Evolutionary conservation across 2,888 invertebrate species (phyloP).

Genomic region (Lordiphosa andalusiaca): DNA sequence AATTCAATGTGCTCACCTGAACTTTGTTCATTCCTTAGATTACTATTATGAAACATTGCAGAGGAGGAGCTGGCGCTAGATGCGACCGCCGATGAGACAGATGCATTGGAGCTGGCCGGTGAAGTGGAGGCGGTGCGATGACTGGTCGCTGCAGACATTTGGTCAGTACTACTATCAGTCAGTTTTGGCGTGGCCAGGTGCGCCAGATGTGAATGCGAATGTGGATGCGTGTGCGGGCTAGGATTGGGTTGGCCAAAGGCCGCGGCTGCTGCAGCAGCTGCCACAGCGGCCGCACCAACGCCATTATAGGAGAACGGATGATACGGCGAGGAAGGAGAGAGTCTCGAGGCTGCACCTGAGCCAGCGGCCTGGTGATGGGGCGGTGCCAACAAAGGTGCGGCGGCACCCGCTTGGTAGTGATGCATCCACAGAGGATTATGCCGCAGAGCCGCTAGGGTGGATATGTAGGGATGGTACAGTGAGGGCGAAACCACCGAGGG

Average conservation of each 20-base stretch:
- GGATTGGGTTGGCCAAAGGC: constrained; percentile 63
- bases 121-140: constrained; percentile 65
- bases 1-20: constrained; percentile 72
- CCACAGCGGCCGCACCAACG: constrained; percentile 71
- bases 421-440: constrained; percentile 82
- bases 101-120: constrained; percentile 52
- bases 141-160: constrained; percentile 66
- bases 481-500: constrained; percentile 76
- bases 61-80: constrained; percentile 53
- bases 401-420: constrained; percentile 79
- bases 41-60: constrained; percentile 78
- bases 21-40: constrained; percentile 81
- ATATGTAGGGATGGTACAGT: constrained; percentile 79
- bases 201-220: constrained; percentile 53
- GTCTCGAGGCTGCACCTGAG: constrained; percentile 78
- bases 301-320: constrained; percentile 78
- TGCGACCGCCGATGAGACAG: constrained; percentile 45
- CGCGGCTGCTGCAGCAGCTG: constrained; percentile 71
- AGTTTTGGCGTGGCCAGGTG: constrained; percentile 69
- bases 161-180: constrained; percentile 71
- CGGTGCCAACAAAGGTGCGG: constrained; percentile 65
- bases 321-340: constrained; percentile 79
- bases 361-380: constrained; percentile 54
- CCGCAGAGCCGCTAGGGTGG: constrained; percentile 80
- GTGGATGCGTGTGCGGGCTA: constrained; percentile 42